A percentile compares a stretch with the other conserved stretches of the same genome.
These are phyloP conservation scores for Cyphomyrmex costatus DNA, from an alignment of 1,140 invertebrate genomes.

Conservation along the genomic window DNA sequence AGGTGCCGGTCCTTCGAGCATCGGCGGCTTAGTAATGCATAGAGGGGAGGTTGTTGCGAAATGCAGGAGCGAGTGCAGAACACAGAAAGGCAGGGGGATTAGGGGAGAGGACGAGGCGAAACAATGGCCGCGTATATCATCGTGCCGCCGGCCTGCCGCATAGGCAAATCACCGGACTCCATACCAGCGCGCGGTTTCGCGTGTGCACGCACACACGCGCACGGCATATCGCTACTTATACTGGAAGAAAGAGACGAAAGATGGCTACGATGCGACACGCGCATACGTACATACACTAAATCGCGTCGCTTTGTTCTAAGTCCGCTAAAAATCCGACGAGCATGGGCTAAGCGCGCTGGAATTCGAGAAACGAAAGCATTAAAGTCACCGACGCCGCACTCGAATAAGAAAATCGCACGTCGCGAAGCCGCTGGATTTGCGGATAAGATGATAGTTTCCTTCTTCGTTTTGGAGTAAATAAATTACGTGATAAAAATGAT, in stretches of 20 bases:
- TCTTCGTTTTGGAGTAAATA: background rate
- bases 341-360: constrained; percentile 73
- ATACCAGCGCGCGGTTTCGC: constrained; percentile 73
- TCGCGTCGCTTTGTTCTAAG: constrained; percentile 81
- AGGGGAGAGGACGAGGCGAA: constrained; percentile 76
- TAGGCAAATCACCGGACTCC: constrained; percentile 84
- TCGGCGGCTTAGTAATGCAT: constrained; percentile 4
- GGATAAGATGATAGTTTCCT: background rate
- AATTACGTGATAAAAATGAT: background rate
- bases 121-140: constrained; percentile 87
- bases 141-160: constrained; percentile 83
- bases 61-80: background rate
- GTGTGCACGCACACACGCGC: constrained; percentile 44
- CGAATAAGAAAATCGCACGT: background rate
- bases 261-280: constrained; percentile 23
- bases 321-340: constrained; percentile 81
- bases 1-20: constrained; percentile 47
- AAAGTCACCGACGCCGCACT: constrained; percentile 16
- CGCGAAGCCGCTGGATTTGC: background rate
- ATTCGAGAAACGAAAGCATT: constrained; percentile 82
- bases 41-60: constrained; percentile 43
- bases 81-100: constrained; percentile 60
- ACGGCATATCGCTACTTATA: background rate
- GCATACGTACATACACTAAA: constrained; percentile 6
- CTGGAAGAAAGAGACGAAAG: constrained; percentile 25